Evolutionary conservation across 2,888 invertebrate genomes (phyloP), one percentile per base, ranked within the genome.

Genomic region (Listrodromus nycthemerus): DNA sequence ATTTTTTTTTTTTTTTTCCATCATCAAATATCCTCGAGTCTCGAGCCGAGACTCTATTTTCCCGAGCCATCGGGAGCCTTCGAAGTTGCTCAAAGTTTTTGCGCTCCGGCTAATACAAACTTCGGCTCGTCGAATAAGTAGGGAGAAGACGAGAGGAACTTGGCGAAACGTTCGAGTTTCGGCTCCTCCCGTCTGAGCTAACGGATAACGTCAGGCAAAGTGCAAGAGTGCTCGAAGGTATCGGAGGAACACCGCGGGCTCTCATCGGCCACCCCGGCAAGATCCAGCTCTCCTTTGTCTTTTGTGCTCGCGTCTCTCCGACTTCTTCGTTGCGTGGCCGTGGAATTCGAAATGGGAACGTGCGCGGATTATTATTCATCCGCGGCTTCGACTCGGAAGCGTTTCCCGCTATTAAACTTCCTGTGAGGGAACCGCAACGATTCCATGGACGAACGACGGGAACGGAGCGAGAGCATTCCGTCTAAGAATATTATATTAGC

Each of bases 401-500:
- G 89, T 87, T 90, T 90, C 88, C 89, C 85, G 88, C 90, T 86
- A 90, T 91, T 90, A 89, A 90, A 88, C 88, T 88, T 88, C 77
- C 84, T 85, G 83, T 67, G 87, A 83, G 85, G 85, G 85, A 84
- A 73, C 80, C 82, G 77, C 79, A 77, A 58, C 76, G 74, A 69
- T 78, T 82, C 63, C 27, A 63, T 50, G 58, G n/a, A 37, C 24
- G 58, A 73, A 61, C 30, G 30, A 61, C 58, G 65, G n/a, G 41
- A 73, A 70, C 52, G 24, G 75, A 83, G 63, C 69, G 69, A 58
- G 19, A 58, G 71, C 90, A 88, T 88, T 86, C 87, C 86, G 87
- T 89, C 90, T 89, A 88, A 89, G 91, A 92, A 91, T 91, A 91
- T 91, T 91, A 91, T 90, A 91, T 91, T 87, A 90, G 91, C 81